Conservation (phyloP, 2,888 invertebrate species). For the Caenorhabditis becei region DNA sequence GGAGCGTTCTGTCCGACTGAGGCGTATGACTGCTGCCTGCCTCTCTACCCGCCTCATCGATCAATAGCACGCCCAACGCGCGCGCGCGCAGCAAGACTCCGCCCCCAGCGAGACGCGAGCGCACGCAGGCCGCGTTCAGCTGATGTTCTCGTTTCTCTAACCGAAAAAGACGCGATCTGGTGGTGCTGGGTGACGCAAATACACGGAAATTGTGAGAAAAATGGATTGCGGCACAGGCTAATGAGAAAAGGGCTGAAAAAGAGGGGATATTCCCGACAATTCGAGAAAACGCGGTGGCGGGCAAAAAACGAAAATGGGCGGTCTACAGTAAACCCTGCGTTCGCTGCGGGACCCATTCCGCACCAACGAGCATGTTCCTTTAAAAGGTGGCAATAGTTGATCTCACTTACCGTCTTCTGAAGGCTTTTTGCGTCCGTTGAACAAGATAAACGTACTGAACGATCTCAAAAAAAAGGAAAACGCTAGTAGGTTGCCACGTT, state of each 20-base stretch:
- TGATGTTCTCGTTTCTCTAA: slow-evolving; percentile 31
- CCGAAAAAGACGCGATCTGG: neutral
- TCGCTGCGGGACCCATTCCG: neutral
- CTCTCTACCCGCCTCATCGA: slow-evolving; percentile 8
- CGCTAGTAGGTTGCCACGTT: no score
- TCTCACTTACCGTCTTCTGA: neutral
- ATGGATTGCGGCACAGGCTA: no score
- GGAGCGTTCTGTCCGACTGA: slow-evolving; percentile 45
- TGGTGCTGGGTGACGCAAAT: neutral
- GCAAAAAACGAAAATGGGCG: neutral
- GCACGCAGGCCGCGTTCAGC: slow-evolving; percentile 36
- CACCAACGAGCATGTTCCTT: neutral
- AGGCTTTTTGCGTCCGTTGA: neutral
- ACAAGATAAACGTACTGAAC: slow-evolving; percentile 17
- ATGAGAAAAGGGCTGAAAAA: neutral
- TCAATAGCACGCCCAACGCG: slow-evolving; percentile 37
- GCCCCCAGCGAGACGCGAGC: slow-evolving; percentile 11
- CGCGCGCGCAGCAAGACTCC: slow-evolving; percentile 37
- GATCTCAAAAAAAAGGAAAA: neutral
- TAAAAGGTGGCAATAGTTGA: neutral
- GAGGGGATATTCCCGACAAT: no score
- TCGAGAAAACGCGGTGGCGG: neutral
- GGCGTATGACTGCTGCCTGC: slow-evolving; percentile 44
- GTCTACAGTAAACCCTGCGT: neutral
- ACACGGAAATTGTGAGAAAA: neutral